Base-by-base conservation (phyloP, 2,888 invertebrate genomes). In the Clepsis dumicolana region DNA sequence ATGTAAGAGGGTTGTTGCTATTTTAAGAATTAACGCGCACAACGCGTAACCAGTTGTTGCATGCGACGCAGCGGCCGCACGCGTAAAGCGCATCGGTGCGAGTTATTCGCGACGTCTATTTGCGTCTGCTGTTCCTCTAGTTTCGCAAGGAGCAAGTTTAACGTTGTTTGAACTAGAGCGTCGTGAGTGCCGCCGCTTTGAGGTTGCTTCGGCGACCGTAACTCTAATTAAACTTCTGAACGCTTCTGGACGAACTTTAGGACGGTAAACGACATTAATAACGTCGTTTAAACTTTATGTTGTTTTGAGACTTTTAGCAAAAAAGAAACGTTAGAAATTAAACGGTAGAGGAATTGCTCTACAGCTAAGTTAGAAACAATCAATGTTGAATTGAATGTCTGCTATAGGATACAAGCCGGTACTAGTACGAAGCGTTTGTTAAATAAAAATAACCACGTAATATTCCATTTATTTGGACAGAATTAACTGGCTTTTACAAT, bases 1-100 rank as follows among this genome's bases (percentile, higher is more conserved):
- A 91, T 84, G 83, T 90, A 91, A 81, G 83, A 83, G 91, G 91
- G 91, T 88, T 84, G 87, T 71, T 81, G 84, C 89, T 93, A 93
- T 93, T 91, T 92, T 88, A 90, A 89, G 89, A 82, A 63, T 66
- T 71, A 77, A 83, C 83, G 82, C 80, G 80, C 81, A 79, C 76
- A 48, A 80, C 68, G 79, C 80, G 80, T 85, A 84, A 87, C 84
- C 81, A 79, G 84, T 82, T 16, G 27, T 25, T 52, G 50, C 70
- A 56, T 10, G 27, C 52, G 48, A 48, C 48, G 18, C 21, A 48
- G 10, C 21, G 21, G 21, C 48, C 0, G 12, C 16, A 21, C 35
- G 35, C 12, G n/a, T n/a, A 35, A 35, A 35, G 21, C 21, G 48
- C 48, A 48, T 21, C 48, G 21, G 48, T 21, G 44, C 44, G 18